Evolutionary conservation across 1,140 invertebrate genomes (phyloP), one percentile per base, ranked within the genome.

Genomic region (Sinella curviseta): DNA sequence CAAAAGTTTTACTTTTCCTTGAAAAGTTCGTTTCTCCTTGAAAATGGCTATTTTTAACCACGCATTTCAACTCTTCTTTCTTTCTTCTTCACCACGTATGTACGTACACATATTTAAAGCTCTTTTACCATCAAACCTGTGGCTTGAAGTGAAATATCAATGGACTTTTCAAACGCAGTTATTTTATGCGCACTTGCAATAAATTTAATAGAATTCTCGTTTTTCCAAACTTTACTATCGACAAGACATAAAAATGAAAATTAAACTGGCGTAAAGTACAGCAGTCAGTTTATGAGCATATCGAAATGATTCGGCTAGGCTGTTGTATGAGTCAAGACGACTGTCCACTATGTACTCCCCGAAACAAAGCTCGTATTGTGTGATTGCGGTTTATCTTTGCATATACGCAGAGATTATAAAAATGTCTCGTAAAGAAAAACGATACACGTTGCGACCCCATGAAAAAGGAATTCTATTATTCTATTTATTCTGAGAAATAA

Each of bases 21-120:
- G 65, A 70, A 70, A 70, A 70, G 65, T 70, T 70, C 65, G 65
- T 70, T 70, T 70, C 65, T 70, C 65, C 65, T 70, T 70, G 65
- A 70, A 33, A 70, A 70, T 70, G 12, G 31, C 65, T 70, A 70
- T 70, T 70, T 70, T 70, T 70, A 70, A 70, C 65, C 65, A 31
- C 26, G 8, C 65, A 70, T 70, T 70, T 70, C 65, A 8, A 70
- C 57, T 65, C 57, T 65, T 65, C 24, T 26, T 48, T 48, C 39
- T n/a, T 60, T 60, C 57, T 26, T 3, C 57, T 60, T n/a, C 57
- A 4, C 24, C 57, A 3, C 8, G 24, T 60, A 12, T 20, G 39
- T 48, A 48, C 20, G 8, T 48, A 20, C 20, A 12, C 8, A 8
- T 48, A 8, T 48, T 20, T 8, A 20, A 16, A 60, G 12, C 57